Conservation (phyloP, 1,140 invertebrate species). For the Galendromus occidentalis region DNA sequence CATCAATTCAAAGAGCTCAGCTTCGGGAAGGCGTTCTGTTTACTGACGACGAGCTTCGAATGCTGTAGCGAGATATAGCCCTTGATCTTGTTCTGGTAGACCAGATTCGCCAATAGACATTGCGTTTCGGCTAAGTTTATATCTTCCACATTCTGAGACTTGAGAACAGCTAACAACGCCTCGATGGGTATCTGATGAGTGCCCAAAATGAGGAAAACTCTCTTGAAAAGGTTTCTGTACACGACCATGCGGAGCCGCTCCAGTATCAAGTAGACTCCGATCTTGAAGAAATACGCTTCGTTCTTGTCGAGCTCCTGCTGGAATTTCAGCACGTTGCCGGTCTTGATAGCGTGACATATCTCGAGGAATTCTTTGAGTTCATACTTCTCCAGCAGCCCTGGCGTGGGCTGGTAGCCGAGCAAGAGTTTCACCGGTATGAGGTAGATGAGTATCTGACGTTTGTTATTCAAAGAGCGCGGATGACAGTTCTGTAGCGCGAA, state of each 20-base stretch:
- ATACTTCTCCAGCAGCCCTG: conserved; percentile 59
- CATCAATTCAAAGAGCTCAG: conserved; percentile 21
- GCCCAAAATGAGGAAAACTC: conserved; percentile 66
- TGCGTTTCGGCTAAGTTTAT: conserved; percentile 81
- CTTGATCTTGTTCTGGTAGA: conserved; percentile 48
- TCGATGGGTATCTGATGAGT: conserved; percentile 76
- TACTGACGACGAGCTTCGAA: conserved; percentile 88
- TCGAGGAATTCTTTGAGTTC: conserved; percentile 74
- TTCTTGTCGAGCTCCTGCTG: conserved; percentile 63
- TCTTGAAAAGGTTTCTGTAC: conserved; percentile 88
- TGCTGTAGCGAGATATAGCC: conserved; percentile 95
- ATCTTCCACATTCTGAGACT: conserved; percentile 47
- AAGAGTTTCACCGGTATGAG: conserved; percentile 93
- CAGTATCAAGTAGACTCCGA: conserved; percentile 85
- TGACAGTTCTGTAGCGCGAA: conserved; percentile 85
- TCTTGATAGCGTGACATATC: conserved; percentile 54
- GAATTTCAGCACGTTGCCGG: conserved; percentile 64
- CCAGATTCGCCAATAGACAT: conserved; percentile 88
- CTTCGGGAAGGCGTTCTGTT: conserved; percentile 79
- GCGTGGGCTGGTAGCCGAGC: conserved; percentile 69
- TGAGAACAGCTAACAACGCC: conserved; percentile 54
- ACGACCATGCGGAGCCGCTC: conserved; percentile 88
- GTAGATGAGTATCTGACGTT: conserved; percentile 81
- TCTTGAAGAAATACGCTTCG: conserved; percentile 78
- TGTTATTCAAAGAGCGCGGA: conserved; percentile 58